Evolutionary conservation across 2,797 vertebrate species (phyloP).

Genomic region (Gambelia wislizenii): DNA sequence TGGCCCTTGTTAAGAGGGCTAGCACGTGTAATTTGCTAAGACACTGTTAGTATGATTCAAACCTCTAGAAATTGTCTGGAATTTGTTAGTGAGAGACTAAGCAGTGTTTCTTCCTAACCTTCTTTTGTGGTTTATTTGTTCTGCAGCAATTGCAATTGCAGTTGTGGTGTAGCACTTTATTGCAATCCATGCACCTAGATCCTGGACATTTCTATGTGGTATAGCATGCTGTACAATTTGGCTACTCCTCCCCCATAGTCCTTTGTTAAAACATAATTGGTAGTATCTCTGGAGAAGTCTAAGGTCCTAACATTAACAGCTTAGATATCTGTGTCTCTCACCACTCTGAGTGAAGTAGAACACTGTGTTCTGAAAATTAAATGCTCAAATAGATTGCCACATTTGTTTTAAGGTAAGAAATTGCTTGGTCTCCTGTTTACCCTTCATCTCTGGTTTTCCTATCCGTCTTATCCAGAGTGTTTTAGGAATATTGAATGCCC

Average conservation of each 20-base stretch:
- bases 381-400: neutral
- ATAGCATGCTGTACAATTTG: neutral
- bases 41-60: no score
- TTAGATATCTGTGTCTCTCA: neutral
- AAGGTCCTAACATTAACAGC: neutral
- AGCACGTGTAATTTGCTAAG: no score
- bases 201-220: neutral
- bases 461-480: slow-evolving; percentile 17
- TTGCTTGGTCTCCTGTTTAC: slow-evolving; percentile 13
- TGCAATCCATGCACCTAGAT: neutral
- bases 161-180: neutral
- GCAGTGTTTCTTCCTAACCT: no score
- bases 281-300: neutral
- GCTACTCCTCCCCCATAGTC: neutral
- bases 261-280: neutral
- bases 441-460: neutral
- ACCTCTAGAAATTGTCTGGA: no score
- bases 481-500: slow-evolving; percentile 23
- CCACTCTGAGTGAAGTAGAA: neutral
- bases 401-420: slow-evolving; percentile 7
- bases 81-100: no score
- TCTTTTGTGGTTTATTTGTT: no score
- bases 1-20: no score
- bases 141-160: neutral
- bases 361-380: neutral